Conservation (phyloP, 2,113 vertebrate genomes). For the Anarhynchus alexandrinus region DNA sequence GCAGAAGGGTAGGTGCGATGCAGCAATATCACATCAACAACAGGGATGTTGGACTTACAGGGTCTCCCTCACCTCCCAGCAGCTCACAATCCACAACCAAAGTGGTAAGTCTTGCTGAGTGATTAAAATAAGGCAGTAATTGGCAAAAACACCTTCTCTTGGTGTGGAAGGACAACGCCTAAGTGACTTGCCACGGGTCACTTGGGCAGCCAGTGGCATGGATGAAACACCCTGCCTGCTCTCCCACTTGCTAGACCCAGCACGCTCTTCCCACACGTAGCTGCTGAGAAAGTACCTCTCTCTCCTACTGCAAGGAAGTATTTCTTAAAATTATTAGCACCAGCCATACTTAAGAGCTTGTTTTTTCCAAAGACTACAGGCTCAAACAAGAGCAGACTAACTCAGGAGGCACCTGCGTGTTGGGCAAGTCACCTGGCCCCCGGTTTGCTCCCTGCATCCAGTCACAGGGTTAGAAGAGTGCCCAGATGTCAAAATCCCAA, state of each 20-base stretch:
- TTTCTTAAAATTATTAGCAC: not conserved
- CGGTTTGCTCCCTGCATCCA: not conserved
- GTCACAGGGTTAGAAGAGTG: not conserved
- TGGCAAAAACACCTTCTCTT: no score
- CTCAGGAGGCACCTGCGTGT: not conserved
- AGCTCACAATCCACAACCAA: not conserved
- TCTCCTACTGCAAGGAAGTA: not conserved
- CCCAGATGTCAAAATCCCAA: not conserved
- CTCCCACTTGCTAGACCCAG: not conserved
- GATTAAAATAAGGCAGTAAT: not conserved
- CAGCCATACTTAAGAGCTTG: not conserved
- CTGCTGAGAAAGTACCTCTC: not conserved
- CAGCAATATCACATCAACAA: not conserved
- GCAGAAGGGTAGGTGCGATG: not conserved
- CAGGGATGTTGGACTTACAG: no score
- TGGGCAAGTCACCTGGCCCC: not conserved
- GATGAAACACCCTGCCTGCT: not conserved
- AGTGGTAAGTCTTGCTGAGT: not conserved
- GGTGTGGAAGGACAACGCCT: rapidly evolving
- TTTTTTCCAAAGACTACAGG: not conserved
- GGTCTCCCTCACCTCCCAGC: not conserved
- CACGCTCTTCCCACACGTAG: not conserved
- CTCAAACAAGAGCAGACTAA: not conserved
- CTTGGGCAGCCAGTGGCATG: not conserved
- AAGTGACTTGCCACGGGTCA: not conserved